phyloP scores from a whole-genome alignment of 2,888 invertebrate genomes.

The Cosmorhoe ocellata region DNA sequence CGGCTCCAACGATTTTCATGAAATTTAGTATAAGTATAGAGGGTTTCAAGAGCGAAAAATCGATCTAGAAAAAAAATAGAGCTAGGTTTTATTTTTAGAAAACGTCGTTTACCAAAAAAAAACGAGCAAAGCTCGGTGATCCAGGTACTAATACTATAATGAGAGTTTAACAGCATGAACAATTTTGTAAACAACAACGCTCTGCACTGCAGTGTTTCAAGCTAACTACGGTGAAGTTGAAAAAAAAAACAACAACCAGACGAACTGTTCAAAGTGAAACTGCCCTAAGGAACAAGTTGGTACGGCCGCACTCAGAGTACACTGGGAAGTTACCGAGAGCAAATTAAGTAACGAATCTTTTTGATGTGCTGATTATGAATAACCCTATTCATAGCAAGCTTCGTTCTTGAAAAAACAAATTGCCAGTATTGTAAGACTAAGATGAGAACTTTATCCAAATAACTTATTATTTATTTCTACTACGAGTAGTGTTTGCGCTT shows the following conservation, averaged over 20 bases:
- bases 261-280: slow-evolving; percentile 38
- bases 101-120: no score
- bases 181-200: slow-evolving; percentile 24
- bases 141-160: not conserved
- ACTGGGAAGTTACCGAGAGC: slow-evolving; percentile 11
- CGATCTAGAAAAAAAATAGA: no score
- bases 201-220: slow-evolving; percentile 31
- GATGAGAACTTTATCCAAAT: no score
- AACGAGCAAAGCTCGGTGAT: no score
- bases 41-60: no score
- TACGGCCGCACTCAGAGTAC: slow-evolving; percentile 9
- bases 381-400: not conserved
- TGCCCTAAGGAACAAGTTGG: slow-evolving; percentile 35
- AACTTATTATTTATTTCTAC: no score
- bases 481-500: no score
- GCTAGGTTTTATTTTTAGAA: no score
- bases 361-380: not conserved
- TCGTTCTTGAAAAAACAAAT: not conserved
- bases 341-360: slow-evolving; percentile 1
- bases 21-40: no score
- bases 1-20: no score
- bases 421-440: no score
- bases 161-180: slow-evolving; percentile 10
- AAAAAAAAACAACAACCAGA: slow-evolving; percentile 31
- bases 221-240: slow-evolving; percentile 31